A percentile compares a stretch with the other conserved stretches of the same genome.
Conservation (phyloP, 2,797 vertebrate species). For the Chloroceryle amazona region DNA sequence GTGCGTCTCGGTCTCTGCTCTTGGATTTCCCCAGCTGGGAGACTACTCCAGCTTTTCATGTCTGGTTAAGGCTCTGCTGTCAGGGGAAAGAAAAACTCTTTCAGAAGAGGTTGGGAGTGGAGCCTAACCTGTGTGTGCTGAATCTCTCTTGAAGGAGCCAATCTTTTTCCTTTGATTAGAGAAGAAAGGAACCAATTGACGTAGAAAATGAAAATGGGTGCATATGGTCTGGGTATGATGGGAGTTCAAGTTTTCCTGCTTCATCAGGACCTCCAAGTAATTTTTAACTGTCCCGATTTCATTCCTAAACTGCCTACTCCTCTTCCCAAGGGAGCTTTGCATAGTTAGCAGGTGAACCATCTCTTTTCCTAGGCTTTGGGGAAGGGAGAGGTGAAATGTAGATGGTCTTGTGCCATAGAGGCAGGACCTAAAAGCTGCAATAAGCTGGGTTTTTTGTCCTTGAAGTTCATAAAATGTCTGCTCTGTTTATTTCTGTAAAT, state of each 20-base stretch:
- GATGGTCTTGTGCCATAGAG: not conserved
- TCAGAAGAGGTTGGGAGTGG: not conserved
- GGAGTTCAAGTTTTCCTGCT: not conserved
- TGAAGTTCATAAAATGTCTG: constrained; percentile 3
- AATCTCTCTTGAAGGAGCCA: not conserved
- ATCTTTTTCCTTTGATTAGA: not conserved
- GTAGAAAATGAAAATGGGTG: not conserved
- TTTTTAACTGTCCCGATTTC: not conserved
- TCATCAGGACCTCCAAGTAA: not conserved
- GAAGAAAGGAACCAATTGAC: not conserved
- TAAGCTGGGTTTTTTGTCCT: not conserved
- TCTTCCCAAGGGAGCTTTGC: not conserved
- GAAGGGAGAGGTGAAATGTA: not conserved
- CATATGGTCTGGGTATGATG: not conserved
- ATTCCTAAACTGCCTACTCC: not conserved
- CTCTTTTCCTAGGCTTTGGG: not conserved
- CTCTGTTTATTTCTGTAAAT: constrained; percentile 20
- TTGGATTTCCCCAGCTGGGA: not conserved
- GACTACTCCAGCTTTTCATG: not conserved
- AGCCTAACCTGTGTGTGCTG: not conserved
- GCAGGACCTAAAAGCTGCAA: not conserved
- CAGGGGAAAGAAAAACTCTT: not conserved
- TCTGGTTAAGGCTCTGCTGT: not conserved
- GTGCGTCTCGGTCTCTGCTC: not conserved
- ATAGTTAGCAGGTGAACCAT: not conserved